Evolutionary conservation across 2,888 invertebrate species (phyloP), one percentile per base, ranked within the genome.

Genomic region (Polydrusus tereticollis): DNA sequence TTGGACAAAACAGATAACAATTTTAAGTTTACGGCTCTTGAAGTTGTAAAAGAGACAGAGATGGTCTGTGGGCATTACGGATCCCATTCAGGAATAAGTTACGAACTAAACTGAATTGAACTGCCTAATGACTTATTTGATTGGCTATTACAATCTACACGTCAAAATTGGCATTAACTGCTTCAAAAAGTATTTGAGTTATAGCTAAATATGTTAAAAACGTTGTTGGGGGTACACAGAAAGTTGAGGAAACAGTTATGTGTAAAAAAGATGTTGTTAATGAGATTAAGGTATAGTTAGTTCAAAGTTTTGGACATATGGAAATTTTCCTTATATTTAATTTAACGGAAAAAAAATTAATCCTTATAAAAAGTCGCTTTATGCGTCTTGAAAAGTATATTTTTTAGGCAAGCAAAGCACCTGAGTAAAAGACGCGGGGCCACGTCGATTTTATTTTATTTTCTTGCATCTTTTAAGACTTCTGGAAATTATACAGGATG

Each of bases 21-120:
- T 52, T 52, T 16, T 14, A 21, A 47, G 47, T 62, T 62, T 62
- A 62, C 47, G 62, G 47, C 43, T 14, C 4, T 47, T 14, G 18
- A 18, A 62, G 47, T 26, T 26, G 62, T 62, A 62, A 62, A 62
- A 62, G 62, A 23, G 62, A 62, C 62, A 47, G 62, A 62, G 62
- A 62, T 62, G 47, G 45, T 45, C 58, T n/a, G 62, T 47, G 62
- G 33, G 62, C 62, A 62, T 21, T 47, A 47, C 47, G 43, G 38
- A 62, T 62, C 62, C 33, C 62, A 62, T 62, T 62, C 62, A 62
- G 45, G 33, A 62, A 62, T 47, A 62, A 62, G 41, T 62, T 62
- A 62, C 45, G 62, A 62, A 62, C 23, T 62, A 47, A 47, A 62
- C 62, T 62, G 62, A 62, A 62, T 47, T 62, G 47, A 62, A 62